Percentiles rank a stretch among this genome's conserved stretches.
phyloP scores from a whole-genome alignment of 1,140 invertebrate species.

The Orius laevigatus region DNA sequence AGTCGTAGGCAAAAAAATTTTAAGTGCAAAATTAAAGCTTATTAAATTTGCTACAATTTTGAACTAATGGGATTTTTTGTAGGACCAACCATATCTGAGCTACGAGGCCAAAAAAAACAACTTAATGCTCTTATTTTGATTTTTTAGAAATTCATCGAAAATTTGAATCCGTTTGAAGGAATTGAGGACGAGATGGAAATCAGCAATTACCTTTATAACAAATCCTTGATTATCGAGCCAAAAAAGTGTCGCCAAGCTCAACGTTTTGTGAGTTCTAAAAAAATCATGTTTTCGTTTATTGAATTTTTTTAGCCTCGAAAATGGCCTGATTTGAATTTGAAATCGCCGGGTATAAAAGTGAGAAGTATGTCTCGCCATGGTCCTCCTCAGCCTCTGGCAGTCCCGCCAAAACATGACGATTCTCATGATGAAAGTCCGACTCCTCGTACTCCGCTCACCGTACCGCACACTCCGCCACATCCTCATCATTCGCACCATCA shows the following conservation, averaged over 20 bases:
- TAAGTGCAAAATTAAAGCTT: too few species aligned
- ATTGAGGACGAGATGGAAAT: slow-evolving; percentile 66
- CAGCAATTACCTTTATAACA: slow-evolving; percentile 75
- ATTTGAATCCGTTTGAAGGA: slow-evolving; percentile 75
- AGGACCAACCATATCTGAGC: too few species aligned
- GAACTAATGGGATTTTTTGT: too few species aligned
- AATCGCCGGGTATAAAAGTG: slow-evolving; percentile 81
- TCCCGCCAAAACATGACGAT: slow-evolving; percentile 1
- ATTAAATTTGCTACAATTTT: too few species aligned
- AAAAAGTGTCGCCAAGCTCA: slow-evolving; percentile 53
- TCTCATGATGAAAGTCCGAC: slow-evolving; percentile 12
- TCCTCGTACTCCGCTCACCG: slow-evolving; percentile 24
- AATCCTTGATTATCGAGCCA: slow-evolving; percentile 84
- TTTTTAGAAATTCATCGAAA: slow-evolving; percentile 71
- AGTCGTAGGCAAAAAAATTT: too few species aligned
- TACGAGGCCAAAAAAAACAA: too few species aligned
- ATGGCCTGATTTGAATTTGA: slow-evolving; percentile 72
- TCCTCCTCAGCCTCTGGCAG: slow-evolving; percentile 26
- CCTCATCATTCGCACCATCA: not conserved
- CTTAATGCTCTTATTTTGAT: slow-evolving; percentile 2
- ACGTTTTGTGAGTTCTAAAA: slow-evolving; percentile 56
- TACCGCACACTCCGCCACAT: slow-evolving; percentile 24
- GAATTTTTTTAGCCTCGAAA: slow-evolving; percentile 45
- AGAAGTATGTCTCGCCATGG: slow-evolving; percentile 31
- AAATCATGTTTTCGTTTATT: not conserved